These are phyloP conservation scores for Heliconius himera DNA, from an alignment of 1,140 invertebrate genomes.

Conservation along the genomic window DNA sequence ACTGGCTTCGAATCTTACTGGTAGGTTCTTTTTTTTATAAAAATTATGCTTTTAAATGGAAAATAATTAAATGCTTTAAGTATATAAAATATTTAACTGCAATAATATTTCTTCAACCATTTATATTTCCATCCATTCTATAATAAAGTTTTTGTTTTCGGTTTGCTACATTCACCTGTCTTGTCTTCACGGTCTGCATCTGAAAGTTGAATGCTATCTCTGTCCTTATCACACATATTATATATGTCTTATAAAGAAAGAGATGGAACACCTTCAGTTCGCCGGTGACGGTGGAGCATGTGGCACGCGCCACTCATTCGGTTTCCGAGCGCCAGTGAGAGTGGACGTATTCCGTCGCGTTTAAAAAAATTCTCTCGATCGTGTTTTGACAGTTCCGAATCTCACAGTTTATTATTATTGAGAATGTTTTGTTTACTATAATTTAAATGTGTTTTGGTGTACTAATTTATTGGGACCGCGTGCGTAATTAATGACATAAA, in stretches of 20 bases:
- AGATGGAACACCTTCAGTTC: slow-evolving; percentile 54
- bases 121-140: slow-evolving; percentile 9
- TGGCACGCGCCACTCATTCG: slow-evolving; percentile 78
- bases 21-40: no score
- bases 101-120: not conserved
- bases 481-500: slow-evolving; percentile 12
- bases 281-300: slow-evolving; percentile 60
- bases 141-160: slow-evolving; percentile 37
- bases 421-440: slow-evolving; percentile 35
- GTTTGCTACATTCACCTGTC: slow-evolving; percentile 66
- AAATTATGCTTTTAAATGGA: no score
- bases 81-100: not conserved
- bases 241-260: slow-evolving; percentile 55
- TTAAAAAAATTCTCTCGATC: slow-evolving; percentile 44
- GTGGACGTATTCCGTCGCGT: slow-evolving; percentile 55
- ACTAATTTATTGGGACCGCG: slow-evolving; percentile 18
- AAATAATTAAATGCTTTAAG: no score
- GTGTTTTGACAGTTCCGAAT: slow-evolving; percentile 68
- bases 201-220: slow-evolving; percentile 51
- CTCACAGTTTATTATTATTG: slow-evolving; percentile 19
- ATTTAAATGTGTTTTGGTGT: slow-evolving; percentile 25
- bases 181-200: slow-evolving; percentile 57
- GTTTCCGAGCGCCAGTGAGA: slow-evolving; percentile 57
- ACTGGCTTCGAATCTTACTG: no score
- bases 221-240: slow-evolving; percentile 62